Evolutionary conservation across 2,113 vertebrate species (phyloP), one percentile per base, ranked within the genome.

Genomic region (Hyla sarda): DNA sequence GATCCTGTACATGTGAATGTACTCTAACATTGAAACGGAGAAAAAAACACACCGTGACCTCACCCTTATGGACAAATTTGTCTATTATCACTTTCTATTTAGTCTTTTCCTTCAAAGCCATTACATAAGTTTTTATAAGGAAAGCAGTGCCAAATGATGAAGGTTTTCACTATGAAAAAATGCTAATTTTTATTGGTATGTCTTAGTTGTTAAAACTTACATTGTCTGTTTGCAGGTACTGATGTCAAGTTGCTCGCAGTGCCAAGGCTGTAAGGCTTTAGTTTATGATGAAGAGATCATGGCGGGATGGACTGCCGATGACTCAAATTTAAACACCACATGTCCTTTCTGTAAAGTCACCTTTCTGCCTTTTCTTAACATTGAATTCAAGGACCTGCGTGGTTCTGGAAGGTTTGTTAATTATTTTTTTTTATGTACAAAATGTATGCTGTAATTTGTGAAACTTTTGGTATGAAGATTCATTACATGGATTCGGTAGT

Each of bases 211-310:
- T 41, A 41, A 41, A 8, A 8, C 41, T 41, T 41, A 8, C 41
- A 41, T 3, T 41, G 41, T 48, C 5, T 48, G 62, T 87, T 50
- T 25, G 0, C 85, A 99, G 98, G 98, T 99, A 72, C 92, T 99
- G 90, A 99, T 99, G 96, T 99, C 98, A 85, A 99, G 97, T 88
- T 99, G 98, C 90, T 99, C 98, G 71, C 96, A 97, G 54, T 99
- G 98, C 87, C 96, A 90, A 89, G 93, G 91, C 2, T 99, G 98
- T 91, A 94, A 94, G 88, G 95, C 94, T 50, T 91, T 99, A 90
- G 97, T 99, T 88, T 99, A 99, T 81, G 98, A 99, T 82, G 98
- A 99, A 93, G 97, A 99, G 93, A 98, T 99, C 87, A 99, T 99
- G 98, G 97, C 97, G 71, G 98, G 98, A 28, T 99, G 97, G 98